Percentiles rank a stretch among this genome's conserved stretches.
phyloP scores from a whole-genome alignment of 2,888 invertebrate species.

The Antitype chi region DNA sequence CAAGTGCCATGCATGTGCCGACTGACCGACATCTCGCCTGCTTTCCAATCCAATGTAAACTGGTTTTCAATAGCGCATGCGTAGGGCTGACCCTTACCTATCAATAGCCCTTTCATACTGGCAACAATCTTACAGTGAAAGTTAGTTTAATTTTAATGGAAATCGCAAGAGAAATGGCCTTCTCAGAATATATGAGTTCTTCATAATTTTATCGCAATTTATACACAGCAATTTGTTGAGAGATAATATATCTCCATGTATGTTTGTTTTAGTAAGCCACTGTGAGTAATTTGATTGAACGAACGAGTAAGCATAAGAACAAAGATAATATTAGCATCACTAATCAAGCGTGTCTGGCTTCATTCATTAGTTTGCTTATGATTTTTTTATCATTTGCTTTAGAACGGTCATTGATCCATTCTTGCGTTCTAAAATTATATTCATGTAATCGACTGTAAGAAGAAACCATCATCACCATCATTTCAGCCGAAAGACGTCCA shows the following conservation, averaged over 20 bases:
- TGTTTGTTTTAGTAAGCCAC: slow-evolving; percentile 31
- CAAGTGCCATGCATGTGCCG: slow-evolving; percentile 67
- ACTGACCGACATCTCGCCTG: slow-evolving; percentile 71
- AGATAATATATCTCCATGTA: slow-evolving; percentile 35
- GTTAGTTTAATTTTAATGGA: slow-evolving; percentile 63
- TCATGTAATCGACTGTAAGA: not conserved
- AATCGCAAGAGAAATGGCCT: slow-evolving; percentile 56
- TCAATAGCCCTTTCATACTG: slow-evolving; percentile 64
- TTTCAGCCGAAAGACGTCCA: no score
- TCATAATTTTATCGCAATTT: slow-evolving; percentile 45
- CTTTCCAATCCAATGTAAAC: slow-evolving; percentile 72
- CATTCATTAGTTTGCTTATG: slow-evolving; percentile 46
- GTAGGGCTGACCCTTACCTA: slow-evolving; percentile 65
- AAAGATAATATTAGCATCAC: slow-evolving; percentile 55
- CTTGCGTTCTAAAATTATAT: not conserved
- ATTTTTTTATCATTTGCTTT: slow-evolving; percentile 32
- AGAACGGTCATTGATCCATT: slow-evolving; percentile 40
- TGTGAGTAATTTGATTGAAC: slow-evolving; percentile 49
- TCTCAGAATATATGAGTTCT: slow-evolving; percentile 40
- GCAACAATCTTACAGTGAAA: slow-evolving; percentile 61
- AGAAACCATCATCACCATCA: no score
- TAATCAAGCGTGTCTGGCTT: slow-evolving; percentile 54
- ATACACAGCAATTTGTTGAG: slow-evolving; percentile 34
- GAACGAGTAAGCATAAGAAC: slow-evolving; percentile 46
- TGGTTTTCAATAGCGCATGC: slow-evolving; percentile 62